Evolutionary conservation across 92 coral and sea anemone genomes (phyloP), one percentile per base, ranked within the genome.

Genomic region (Ricordea florida): DNA sequence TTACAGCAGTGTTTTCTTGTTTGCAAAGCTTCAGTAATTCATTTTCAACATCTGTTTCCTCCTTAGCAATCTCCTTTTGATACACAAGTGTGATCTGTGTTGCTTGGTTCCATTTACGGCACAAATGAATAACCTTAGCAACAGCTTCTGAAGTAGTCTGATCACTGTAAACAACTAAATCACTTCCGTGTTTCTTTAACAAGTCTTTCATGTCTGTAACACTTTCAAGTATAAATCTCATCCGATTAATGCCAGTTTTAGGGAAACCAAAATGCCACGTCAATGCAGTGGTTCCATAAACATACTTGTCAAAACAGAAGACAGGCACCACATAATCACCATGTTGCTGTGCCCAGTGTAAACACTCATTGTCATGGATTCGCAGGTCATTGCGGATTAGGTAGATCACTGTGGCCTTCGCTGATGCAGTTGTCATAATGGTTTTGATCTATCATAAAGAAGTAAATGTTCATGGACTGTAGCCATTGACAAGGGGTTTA

Each of bases 351-450:
- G 89, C 89, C 89, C 89, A 84, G 27, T 47, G 6, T 35, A 84
- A 64, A 32, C 75, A 81, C 80, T 84, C 89, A 36, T 84, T 84
- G 67, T 84, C 89, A 46, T 84, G 89, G n/a, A 68, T 49, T 42
- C 89, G 85, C 5, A 84, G 80, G 71, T 84, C 89, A 45, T 84
- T 84, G 25, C 89, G 52, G 40, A 84, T 24, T 17, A 84, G 55
- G 62, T 81, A 84, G 24, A 84, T 84, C 1, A 69, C 72, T n/a
- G n/a, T n/a, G n/a, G n/a, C n/a, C n/a, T n/a, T n/a, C n/a, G n/a
- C n/a, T n/a, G n/a, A n/a, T n/a, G n/a, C n/a, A n/a, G n/a, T n/a
- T n/a, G n/a, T n/a, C n/a, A n/a, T n/a, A n/a, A n/a, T n/a, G n/a
- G n/a, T n/a, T n/a, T n/a, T n/a, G n/a, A n/a, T n/a, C n/a, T n/a